Base-by-base conservation (phyloP, 2,888 invertebrate species). In the Lochmaea capreae region DNA sequence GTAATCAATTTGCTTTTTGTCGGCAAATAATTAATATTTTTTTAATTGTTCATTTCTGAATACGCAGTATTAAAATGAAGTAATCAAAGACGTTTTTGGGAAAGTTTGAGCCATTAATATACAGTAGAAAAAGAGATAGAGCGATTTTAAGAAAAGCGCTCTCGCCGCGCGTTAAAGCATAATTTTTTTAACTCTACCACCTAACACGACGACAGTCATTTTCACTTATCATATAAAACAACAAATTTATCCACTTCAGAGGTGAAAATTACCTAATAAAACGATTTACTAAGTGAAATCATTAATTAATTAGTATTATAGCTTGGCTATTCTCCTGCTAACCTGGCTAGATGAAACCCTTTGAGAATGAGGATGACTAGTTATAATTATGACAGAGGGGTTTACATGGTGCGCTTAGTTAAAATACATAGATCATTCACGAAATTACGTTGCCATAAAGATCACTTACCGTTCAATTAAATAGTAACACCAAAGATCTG, bases 391-490 rank as follows among this genome's bases (percentile, higher is more conserved):
- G 59, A 67, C 33, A 39, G 39, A 67, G 67, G 67, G 59, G 43
- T 67, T 46, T 67, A 67, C 67, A n/a, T 18, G 58, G 14, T 59
- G 59, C 67, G 46, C 43, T 59, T 59, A 46, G 26, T 52, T 22
- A 57, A 63, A 68, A 68, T 59, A 62, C 63, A 70, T 70, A 63
- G 54, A 63, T 70, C 69, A 63, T 63, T 54, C 18, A 63, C 18
- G 16, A 63, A 63, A 69, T 69, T 62, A 69, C 52, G 39, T 52
- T 18, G 54, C 63, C 62, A 70, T 70, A 70, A 70, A 63, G 69
- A 70, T 70, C 69, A 70, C 69, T 70, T 70, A 70, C 46, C n/a
- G 54, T 54, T 70, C 62, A 70, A 70, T 70, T 70, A 63, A n/a
- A 63, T 26, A 46, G 26, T 61, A 52, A 49, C 68, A 49, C 46